These are phyloP conservation scores for Nysson spinosus DNA, from an alignment of 2,888 invertebrate species.

Conservation along the genomic window DNA sequence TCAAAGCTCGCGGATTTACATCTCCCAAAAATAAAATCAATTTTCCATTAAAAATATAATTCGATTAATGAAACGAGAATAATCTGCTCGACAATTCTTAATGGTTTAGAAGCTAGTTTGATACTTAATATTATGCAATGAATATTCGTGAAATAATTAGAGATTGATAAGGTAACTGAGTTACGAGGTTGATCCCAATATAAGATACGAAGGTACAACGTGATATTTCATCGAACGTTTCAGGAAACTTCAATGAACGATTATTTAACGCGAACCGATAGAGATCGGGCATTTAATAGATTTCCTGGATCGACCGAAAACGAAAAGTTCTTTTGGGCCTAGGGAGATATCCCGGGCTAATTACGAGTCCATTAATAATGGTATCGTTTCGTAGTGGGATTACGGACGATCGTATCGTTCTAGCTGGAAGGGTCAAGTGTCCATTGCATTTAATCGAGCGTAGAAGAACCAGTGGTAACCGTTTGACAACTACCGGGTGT, in stretches of 20 bases:
- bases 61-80: too few relatives aligned
- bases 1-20: too few relatives aligned
- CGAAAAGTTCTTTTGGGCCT: not conserved
- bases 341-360: not conserved
- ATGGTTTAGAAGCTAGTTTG: too few relatives aligned
- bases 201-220: too few relatives aligned
- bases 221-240: not conserved
- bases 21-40: too few relatives aligned
- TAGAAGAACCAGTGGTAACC: constrained; percentile 36
- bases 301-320: not conserved
- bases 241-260: constrained; percentile 11
- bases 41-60: too few relatives aligned
- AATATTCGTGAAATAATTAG: too few relatives aligned
- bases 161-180: too few relatives aligned
- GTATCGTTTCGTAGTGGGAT: constrained; percentile 1
- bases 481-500: constrained; percentile 52
- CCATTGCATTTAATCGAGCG: constrained; percentile 42
- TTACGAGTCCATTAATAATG: constrained; percentile 11
- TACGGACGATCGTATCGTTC: constrained; percentile 1
- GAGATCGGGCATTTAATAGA: not conserved
- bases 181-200: too few relatives aligned
- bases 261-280: not conserved
- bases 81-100: too few relatives aligned
- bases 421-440: constrained; percentile 34
- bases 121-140: too few relatives aligned